phyloP scores from a whole-genome alignment of 2,888 invertebrate genomes.

The Venustoraphidia nigricollis region DNA sequence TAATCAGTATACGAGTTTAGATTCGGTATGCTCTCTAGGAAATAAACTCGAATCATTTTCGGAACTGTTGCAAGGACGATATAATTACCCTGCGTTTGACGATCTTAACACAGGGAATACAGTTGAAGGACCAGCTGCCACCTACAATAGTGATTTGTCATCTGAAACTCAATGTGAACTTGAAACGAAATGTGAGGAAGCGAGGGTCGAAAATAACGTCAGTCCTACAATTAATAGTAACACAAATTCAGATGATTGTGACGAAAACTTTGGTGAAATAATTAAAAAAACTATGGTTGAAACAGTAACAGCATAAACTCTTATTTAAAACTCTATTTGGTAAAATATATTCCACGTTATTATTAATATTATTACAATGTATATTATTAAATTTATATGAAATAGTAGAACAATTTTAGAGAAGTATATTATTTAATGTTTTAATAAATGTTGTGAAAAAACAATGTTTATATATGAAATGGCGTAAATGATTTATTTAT shows the following conservation, averaged over 20 bases:
- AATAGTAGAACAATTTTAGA: conserved; percentile 25
- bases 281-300: conserved; percentile 88
- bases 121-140: conserved; percentile 7
- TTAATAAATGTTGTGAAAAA: conserved; percentile 32
- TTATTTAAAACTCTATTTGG: conserved; percentile 13
- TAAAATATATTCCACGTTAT: conserved; percentile 3
- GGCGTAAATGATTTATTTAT: too few species aligned
- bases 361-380: conserved; percentile 8
- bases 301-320: conserved; percentile 60
- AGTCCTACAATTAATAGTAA: conserved; percentile 15
- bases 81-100: conserved; percentile 34
- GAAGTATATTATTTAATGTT: conserved; percentile 24
- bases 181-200: conserved; percentile 7
- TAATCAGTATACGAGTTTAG: conserved; percentile 49
- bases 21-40: conserved; percentile 43
- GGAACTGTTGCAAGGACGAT: conserved; percentile 41
- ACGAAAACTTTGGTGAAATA: conserved; percentile 79
- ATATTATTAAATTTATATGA: conserved; percentile 27
- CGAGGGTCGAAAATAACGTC: conserved; percentile 11
- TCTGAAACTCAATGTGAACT: background rate
- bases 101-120: conserved; percentile 31
- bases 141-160: conserved; percentile 3
- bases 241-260: conserved; percentile 28
- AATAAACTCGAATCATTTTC: conserved; percentile 58
- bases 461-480: conserved; percentile 4